Conservation (phyloP, 2,113 vertebrate species). For the Columba livia region DNA sequence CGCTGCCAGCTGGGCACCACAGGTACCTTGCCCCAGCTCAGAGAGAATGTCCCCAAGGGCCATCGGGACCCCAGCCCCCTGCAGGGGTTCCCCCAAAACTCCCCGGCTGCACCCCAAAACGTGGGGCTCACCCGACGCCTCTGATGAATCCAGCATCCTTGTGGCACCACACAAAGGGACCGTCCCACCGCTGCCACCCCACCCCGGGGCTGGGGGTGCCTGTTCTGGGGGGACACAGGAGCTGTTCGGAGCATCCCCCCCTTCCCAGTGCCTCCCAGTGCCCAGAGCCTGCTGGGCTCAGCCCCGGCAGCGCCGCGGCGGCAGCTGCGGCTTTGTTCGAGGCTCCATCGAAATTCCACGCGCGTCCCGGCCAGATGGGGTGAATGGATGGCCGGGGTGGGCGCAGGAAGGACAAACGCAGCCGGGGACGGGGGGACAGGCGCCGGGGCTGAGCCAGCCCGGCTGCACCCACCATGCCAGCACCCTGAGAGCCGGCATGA, state of each 20-base stretch:
- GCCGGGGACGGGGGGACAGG: too few species aligned
- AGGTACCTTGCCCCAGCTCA: fast-evolving
- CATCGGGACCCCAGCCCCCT: neutral
- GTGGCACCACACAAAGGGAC: neutral
- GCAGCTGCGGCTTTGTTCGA: neutral
- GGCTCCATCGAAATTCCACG: neutral
- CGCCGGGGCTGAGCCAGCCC: fast-evolving
- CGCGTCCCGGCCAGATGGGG: neutral
- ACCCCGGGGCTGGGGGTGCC: neutral
- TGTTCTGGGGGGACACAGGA: neutral
- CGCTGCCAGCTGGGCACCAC: neutral
- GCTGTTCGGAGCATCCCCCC: neutral
- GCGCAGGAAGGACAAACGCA: neutral
- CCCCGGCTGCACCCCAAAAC: neutral
- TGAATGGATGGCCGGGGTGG: neutral
- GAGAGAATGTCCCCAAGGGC: neutral
- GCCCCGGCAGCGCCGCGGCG: neutral
- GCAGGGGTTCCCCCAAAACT: neutral
- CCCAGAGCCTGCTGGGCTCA: neutral
- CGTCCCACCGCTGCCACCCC: neutral
- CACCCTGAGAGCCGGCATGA: too few species aligned
- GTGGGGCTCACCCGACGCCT: neutral
- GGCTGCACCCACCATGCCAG: too few species aligned
- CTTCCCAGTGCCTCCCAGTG: neutral
- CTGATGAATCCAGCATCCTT: too few species aligned